Evolutionary conservation across 2,113 vertebrate genomes (phyloP), one percentile per base, ranked within the genome.

Genomic region (Larimichthys crocea): DNA sequence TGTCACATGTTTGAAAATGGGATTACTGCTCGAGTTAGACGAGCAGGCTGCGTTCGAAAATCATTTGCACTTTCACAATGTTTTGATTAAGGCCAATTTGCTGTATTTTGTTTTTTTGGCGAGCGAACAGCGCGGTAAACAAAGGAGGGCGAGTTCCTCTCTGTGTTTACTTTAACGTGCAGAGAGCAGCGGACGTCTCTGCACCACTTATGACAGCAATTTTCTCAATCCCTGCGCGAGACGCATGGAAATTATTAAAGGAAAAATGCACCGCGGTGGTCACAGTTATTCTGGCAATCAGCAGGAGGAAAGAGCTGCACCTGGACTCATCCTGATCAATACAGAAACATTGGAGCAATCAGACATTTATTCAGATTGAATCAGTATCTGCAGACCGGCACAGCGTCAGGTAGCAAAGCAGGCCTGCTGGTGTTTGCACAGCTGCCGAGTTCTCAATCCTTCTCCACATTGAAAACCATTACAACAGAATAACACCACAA

Each of bases 211-310:
- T 84, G 86, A 91, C 90, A 87, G 89, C 76, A 81, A 83, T 92
- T 89, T 88, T 87, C 89, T 87, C 84, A 74, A 76, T 80, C 76
- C 85, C 83, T 67, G 0, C 35, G 85, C 19, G 12, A 83, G 83
- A 91, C 57, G 88, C 77, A 89, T 92, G 92, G 92, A 78, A 93
- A 90, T 92, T 88, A 93, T 93, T 94, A 91, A 80, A 88, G 80
- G 55, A 89, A 90, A 87, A 92, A 89, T 79, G 85, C 83, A 64
- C 87, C 20, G 65, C 63, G 89, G 87, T 90, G 85, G 91, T 84
- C 83, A 90, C 82, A 87, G 84, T 90, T 88, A 76, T 86, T 91
- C 86, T 88, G 85, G 85, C 82, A 92, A 87, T 86, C 89, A 90
- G 88, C 67, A 64, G 29, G 72, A 81, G 35, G 35, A 40, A 8